Evolutionary conservation across 2,113 vertebrate genomes (phyloP), one percentile per base, ranked within the genome.

Genomic region (Nerophis lumbriciformis): DNA sequence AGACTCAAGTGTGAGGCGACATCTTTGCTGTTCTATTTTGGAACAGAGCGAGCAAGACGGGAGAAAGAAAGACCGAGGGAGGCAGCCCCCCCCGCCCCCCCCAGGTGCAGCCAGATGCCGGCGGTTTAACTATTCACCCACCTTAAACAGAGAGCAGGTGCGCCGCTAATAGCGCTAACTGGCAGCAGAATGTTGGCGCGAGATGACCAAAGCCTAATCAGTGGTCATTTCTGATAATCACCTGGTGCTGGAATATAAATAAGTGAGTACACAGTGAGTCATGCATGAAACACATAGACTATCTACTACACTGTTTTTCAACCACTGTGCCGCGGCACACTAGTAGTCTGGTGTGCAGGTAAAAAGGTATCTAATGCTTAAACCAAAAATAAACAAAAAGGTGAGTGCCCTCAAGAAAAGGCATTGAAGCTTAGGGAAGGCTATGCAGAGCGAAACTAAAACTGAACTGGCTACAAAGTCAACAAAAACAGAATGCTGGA

Each of bases 131-230:
- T 78, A 83, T 80, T 87, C 76, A 83, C 86, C 80, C 85, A 85
- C 89, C 81, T 75, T 87, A 86, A 89, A 83, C 69, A 84, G 83
- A 62, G 73, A 80, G 77, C 85, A 88, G 89, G 84, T 88, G 85
- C 73, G 71, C 69, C 51, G 66, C 75, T 74, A 82, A 85, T 71
- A 56, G 61, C 68, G 71, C 52, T 65, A 77, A 74, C 81, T 72
- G 76, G n/a, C 44, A 72, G 58, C 63, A 59, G 62, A 65, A 64
- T 72, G 58, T 77, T 53, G 45, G 8, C 57, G 55, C 47, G 61
- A 52, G 62, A 73, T 58, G 65, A 65, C 44, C 68, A 36, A 7
- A 45, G 48, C 49, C 13, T 58, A 11, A 72, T 63, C 69, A 55
- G 39, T 55, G 66, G 52, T 73, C 48, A 59, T 6, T 48, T 28